phyloP scores from a whole-genome alignment of 2,113 vertebrate species.

The Stercorarius parasiticus region DNA sequence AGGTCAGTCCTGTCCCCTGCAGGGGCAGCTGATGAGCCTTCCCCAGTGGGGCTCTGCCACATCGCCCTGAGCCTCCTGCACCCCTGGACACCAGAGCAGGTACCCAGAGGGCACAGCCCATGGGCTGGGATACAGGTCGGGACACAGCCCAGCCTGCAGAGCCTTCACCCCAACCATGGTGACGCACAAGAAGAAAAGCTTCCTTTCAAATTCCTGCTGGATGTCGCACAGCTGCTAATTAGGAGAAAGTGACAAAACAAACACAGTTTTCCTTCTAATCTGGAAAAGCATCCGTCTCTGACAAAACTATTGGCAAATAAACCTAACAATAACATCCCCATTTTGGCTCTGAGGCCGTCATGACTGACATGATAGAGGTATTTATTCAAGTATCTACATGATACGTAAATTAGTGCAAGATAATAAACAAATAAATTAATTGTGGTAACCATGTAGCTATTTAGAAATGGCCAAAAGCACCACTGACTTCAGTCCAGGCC shows the following conservation, averaged over 20 bases:
- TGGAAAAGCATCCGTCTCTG: background rate
- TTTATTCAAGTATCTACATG: background rate
- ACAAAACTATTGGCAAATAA: background rate
- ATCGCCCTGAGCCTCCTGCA: accelerated
- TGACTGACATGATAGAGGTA: background rate
- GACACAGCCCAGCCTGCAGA: background rate
- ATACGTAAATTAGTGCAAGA: background rate
- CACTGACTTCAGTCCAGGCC: conserved; percentile 43
- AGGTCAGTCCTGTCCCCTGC: background rate
- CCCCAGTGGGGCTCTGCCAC: background rate
- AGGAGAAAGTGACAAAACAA: conserved; percentile 26
- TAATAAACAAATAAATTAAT: background rate
- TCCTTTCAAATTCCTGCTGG: background rate
- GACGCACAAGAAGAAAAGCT: background rate
- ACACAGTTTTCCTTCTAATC: conserved; percentile 11
- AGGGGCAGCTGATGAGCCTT: background rate
- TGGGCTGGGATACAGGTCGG: background rate
- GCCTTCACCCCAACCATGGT: accelerated
- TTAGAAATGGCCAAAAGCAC: conserved; percentile 32
- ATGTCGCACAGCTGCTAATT: background rate
- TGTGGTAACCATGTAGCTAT: background rate
- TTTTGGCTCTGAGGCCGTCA: background rate
- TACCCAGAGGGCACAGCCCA: background rate
- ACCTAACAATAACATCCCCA: background rate
- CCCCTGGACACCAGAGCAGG: background rate